Conservation (phyloP, 1,140 invertebrate species). For the Brachionus paranguensis region DNA sequence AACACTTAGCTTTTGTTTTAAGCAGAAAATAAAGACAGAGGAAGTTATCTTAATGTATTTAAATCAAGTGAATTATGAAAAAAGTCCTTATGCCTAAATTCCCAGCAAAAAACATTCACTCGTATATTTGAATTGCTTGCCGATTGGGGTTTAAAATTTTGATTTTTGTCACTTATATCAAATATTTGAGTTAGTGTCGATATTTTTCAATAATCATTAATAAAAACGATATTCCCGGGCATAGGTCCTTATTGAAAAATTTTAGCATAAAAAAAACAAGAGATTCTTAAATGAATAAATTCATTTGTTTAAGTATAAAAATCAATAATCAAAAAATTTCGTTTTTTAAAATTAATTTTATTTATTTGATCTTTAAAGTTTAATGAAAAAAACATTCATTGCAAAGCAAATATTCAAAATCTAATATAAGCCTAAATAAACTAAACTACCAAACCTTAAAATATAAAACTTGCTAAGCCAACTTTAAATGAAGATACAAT, state of each 20-base stretch:
- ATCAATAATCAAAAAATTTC: not conserved
- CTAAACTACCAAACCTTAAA: not conserved
- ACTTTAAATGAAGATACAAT: no score
- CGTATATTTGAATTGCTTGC: not conserved
- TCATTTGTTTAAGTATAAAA: not conserved
- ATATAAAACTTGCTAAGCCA: no score
- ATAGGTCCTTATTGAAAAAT: not conserved
- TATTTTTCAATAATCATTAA: not conserved
- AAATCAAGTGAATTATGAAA: not conserved
- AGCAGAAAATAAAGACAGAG: constrained; percentile 1
- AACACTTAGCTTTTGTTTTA: not conserved
- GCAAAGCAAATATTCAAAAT: not conserved
- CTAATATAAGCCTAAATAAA: not conserved
- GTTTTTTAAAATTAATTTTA: not conserved
- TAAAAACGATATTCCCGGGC: not conserved
- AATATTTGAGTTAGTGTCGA: not conserved
- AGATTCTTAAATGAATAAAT: not conserved
- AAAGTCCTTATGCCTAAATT: not conserved
- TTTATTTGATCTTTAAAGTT: not conserved
- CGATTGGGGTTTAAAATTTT: not conserved
- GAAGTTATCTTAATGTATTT: constrained; percentile 7
- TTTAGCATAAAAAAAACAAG: not conserved
- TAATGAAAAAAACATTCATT: not conserved
- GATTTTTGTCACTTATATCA: not conserved
- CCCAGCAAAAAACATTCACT: not conserved